Conservation (phyloP, 2,797 vertebrate species). For the Gadopsis marmoratus region DNA sequence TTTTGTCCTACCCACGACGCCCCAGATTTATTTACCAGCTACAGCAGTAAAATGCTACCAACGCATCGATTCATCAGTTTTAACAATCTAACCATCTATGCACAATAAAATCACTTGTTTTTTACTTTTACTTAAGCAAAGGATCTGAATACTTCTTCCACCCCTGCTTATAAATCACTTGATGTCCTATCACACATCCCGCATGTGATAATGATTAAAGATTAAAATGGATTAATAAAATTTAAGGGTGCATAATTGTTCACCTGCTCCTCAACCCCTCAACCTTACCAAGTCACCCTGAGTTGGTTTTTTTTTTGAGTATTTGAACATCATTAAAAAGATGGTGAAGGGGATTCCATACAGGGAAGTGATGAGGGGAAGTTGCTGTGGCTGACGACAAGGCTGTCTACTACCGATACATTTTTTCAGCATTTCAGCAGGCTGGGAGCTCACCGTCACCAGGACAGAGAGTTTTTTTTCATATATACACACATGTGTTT, state of each 20-base stretch:
- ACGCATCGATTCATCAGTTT: neutral
- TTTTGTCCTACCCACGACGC: too few relatives aligned
- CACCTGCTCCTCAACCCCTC: neutral
- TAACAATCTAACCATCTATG: too few relatives aligned
- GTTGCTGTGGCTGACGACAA: neutral
- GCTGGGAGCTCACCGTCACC: neutral
- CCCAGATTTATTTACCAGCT: too few relatives aligned
- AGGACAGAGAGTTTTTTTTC: neutral
- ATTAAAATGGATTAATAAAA: neutral
- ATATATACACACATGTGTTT: neutral
- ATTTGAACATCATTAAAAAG: neutral
- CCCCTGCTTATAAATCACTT: neutral
- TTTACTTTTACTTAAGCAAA: neutral
- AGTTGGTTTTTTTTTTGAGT: neutral
- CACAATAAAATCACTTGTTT: neutral
- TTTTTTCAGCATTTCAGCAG: neutral
- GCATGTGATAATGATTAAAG: neutral
- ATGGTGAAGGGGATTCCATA: neutral
- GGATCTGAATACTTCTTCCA: neutral
- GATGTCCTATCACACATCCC: neutral
- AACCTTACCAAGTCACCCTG: neutral
- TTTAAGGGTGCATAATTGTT: too few relatives aligned
- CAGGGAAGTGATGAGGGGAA: conserved; percentile 14
- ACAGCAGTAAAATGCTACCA: too few relatives aligned
- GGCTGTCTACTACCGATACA: neutral